Percentiles rank a stretch among this genome's conserved stretches.
These are phyloP conservation scores for Lepidocyrtinus sp. DNA, from an alignment of 2,888 invertebrate genomes.

Conservation along the genomic window DNA sequence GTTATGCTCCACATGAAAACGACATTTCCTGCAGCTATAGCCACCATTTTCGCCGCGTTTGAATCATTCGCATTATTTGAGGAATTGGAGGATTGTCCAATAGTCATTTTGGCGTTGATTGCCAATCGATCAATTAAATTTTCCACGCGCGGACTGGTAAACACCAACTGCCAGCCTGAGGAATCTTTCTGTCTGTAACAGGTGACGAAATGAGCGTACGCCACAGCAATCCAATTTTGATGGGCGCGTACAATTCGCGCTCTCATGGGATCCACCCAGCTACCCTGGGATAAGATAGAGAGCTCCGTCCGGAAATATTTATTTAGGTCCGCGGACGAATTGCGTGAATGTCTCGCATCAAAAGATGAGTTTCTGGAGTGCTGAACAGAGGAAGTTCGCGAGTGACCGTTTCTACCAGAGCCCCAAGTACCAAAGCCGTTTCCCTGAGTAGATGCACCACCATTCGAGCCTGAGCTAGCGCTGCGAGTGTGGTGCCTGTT, in stretches of 20 bases:
- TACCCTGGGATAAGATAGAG: conserved; percentile 76
- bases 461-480: conserved; percentile 29
- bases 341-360: conserved; percentile 82
- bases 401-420: conserved; percentile 60
- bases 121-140: conserved; percentile 92
- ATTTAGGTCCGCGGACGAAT: conserved; percentile 83
- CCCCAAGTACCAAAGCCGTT: conserved; percentile 52
- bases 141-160: conserved; percentile 94
- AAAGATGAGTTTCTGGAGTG: conserved; percentile 90
- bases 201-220: conserved; percentile 95
- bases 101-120: conserved; percentile 77
- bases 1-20: conserved; percentile 86
- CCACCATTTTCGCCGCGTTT: conserved; percentile 81
- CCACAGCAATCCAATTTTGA: conserved; percentile 98
- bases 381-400: conserved; percentile 64
- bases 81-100: conserved; percentile 29
- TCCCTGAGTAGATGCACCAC: conserved; percentile 37
- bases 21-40: conserved; percentile 84
- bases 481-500: conserved; percentile 41
- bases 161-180: conserved; percentile 95
- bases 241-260: conserved; percentile 96
- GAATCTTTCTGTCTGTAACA: conserved; percentile 97
- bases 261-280: conserved; percentile 87
- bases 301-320: conserved; percentile 82
- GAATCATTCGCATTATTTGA: not conserved